Conservation (phyloP, 2,113 vertebrate species). For the Tricholaema leucomelas region DNA sequence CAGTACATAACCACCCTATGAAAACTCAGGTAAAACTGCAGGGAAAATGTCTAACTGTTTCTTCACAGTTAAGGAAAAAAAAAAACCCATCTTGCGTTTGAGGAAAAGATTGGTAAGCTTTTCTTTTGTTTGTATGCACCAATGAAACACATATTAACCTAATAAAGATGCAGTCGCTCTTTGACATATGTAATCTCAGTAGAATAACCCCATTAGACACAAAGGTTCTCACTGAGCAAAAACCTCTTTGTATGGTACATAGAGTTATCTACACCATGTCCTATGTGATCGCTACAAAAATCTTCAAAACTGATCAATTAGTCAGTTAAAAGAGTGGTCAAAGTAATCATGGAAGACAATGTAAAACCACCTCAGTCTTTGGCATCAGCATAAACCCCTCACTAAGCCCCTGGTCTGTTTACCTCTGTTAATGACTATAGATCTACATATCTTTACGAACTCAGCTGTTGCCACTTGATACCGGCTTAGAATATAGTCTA, state of each 20-base stretch:
- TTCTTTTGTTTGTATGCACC: not conserved
- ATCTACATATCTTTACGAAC: not conserved
- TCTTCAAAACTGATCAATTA: not conserved
- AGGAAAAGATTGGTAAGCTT: not conserved
- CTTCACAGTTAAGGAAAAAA: not conserved
- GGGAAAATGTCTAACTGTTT: not conserved
- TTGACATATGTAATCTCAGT: not conserved
- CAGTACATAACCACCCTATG: not conserved
- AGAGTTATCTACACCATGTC: not conserved
- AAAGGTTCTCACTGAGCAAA: not conserved
- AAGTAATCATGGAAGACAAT: not conserved
- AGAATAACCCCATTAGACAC: not conserved
- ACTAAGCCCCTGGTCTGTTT: not conserved
- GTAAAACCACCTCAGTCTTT: not conserved
- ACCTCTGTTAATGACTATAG: not conserved
- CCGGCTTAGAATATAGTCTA: slow-evolving; percentile 4
- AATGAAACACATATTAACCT: not conserved
- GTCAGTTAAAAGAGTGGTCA: not conserved
- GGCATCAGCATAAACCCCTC: not conserved
- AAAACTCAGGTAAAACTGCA: not conserved
- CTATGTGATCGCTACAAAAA: not conserved
- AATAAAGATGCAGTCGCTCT: not conserved
- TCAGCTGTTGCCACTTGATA: slow-evolving; percentile 26
- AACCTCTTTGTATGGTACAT: not conserved
- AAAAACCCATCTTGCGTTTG: not conserved